Base-by-base conservation (phyloP, 2,797 vertebrate species). In the Spinus olivaceus region DNA sequence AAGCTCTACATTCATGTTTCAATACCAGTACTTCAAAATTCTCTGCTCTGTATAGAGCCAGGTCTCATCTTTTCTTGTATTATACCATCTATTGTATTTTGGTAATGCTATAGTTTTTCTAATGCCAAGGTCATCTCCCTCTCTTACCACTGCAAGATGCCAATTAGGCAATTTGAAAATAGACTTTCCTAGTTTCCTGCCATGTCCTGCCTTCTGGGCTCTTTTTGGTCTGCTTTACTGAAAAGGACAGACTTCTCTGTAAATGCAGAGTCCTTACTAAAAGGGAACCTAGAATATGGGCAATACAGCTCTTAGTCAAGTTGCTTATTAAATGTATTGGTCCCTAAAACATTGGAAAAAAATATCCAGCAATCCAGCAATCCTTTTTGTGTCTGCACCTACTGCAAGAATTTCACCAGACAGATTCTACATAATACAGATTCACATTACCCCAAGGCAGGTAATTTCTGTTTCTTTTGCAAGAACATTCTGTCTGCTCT, bases 121-220 rank as follows among this genome's bases (percentile, higher is more conserved):
- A 77, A 70, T 76, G 59, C 33, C 4, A 5, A 39, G 63, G 50
- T 88, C 19, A 30, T 66, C 60, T 85, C 54, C 47, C 15, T 74
- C 61, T 81, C 59, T 57, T 86, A 32, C 59, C 39, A 32, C 59
- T 84, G 80, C 77, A 86, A 94, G 65, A 63, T 88, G 47, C 73
- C 94, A 94, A 82, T 91, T 91, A 95, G 42, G 22, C 47, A 69
- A 54, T 69, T 60, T 65, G 23, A 92, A 95, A 94, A 81, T 39
- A 61, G 1, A 24, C 30, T 76, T 81, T 80, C 24, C 60, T 74
- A 28, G 37, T 50, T 92, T 74, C 76, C 66, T 91, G 33, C 69
- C 47, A 42, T 72, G 39, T 65, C 39, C 72, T 80, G 22, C 79
- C 42, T 89, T 78, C 50, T 57, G 27, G 74, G 65, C 8, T 42